Percentiles rank a stretch among this genome's conserved stretches.
Evolutionary conservation across 2,797 vertebrate species (phyloP).

Genomic region (Myotis daubentonii): DNA sequence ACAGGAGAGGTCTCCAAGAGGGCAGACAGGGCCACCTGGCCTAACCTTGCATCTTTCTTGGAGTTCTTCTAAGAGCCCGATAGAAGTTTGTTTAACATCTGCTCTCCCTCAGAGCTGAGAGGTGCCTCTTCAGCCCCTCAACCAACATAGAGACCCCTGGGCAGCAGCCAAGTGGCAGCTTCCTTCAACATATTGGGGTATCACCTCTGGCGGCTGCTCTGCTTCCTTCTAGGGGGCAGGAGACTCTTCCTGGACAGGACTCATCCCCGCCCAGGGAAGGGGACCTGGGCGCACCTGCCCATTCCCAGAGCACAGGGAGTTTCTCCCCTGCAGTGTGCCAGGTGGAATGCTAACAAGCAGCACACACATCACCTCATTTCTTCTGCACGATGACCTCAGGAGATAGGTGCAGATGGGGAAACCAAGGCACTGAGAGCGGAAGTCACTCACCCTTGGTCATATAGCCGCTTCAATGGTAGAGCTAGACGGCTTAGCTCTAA

Average conservation of each 20-base stretch:
- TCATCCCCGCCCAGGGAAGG: not conserved
- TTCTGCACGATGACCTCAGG: not conserved
- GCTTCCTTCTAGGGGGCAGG: conserved; percentile 6
- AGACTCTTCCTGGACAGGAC: not conserved
- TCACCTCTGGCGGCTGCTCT: not conserved
- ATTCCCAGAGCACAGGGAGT: not conserved
- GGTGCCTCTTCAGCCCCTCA: not conserved
- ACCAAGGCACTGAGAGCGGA: conserved; percentile 13
- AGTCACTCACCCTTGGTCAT: not conserved
- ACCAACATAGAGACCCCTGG: conserved; percentile 37
- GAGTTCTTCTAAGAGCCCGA: not conserved
- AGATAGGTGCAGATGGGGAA: not conserved
- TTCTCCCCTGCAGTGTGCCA: not conserved
- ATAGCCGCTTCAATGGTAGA: not conserved
- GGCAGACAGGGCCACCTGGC: conserved; percentile 35
- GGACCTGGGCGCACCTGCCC: not conserved
- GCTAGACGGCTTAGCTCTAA: not conserved
- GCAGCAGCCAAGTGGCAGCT: not conserved
- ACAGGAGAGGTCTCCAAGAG: not conserved
- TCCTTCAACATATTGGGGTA: not conserved
- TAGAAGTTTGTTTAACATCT: conserved; percentile 14
- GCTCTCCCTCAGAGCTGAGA: not conserved
- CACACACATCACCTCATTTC: not conserved
- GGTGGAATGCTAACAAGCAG: not conserved
- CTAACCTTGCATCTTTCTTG: not conserved